Evolutionary conservation across 2,888 invertebrate species (phyloP), one percentile per base, ranked within the genome.

Genomic region (Lycophotia porphyrea): DNA sequence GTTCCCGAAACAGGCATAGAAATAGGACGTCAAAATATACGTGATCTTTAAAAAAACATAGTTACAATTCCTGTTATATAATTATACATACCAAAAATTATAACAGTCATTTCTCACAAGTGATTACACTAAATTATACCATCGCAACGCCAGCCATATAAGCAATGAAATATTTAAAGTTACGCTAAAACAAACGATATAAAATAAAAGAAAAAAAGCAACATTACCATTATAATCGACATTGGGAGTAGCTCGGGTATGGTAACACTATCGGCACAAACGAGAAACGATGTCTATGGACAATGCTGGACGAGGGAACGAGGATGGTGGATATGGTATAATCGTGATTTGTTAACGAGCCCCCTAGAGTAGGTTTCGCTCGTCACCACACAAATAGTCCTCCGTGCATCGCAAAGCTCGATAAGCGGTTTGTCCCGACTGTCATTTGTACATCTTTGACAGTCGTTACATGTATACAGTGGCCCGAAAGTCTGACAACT

Each of bases 241-340:
- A 81, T 80, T 76, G 78, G 34, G 66, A 77, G 76, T 67, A 74
- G 65, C 73, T 76, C 67, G 69, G 71, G 74, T 81, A 74, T 78
- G 72, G 74, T 55, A 64, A 61, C 67, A 79, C 75, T 74, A 82
- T 87, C 74, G 71, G 88, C 78, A 89, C 86, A 90, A 89, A 89
- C 90, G 90, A 89, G 91, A 84, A 88, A 83, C 79, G 75, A 83
- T 86, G 76, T 79, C 82, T 86, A 89, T 89, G 87, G 84, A 80
- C 88, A 87, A 66, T 75, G 83, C 64, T 39, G 24, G 79, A 85
- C 27, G 71, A 83, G 72, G 13, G 66, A 82, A 2, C 15, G 80
- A 2, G 1, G 18, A 9, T 7, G 11, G 24, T 71, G 74, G 76
- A 80, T 74, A 39, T 1, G 80, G 74, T 52, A 75, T 47, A 36